Evolutionary conservation across 1,140 invertebrate genomes (phyloP).

Genomic region (Bicyclus anynana): DNA sequence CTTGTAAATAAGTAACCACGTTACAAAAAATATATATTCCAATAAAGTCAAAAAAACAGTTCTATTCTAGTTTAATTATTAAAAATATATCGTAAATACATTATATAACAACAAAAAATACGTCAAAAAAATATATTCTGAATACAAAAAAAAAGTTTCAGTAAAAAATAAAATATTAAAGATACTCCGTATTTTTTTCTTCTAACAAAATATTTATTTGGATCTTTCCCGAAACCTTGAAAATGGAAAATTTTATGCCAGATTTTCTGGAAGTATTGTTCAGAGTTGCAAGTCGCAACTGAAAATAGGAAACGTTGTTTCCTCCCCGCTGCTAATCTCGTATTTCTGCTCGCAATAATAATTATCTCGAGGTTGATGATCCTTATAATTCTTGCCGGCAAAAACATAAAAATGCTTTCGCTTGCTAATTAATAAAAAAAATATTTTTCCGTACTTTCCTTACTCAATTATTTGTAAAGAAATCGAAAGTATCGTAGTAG

Average conservation of each 20-base stretch:
- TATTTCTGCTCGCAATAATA: constrained; percentile 18
- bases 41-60: no score
- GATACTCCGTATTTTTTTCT: not conserved
- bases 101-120: no score
- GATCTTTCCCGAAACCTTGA: not conserved
- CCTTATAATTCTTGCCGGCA: constrained; percentile 12
- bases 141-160: no score
- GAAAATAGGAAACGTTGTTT: constrained; percentile 21
- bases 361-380: constrained; percentile 22
- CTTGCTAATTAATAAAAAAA: constrained; percentile 6
- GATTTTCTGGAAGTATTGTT: constrained; percentile 14
- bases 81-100: no score
- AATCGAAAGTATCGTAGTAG: no score
- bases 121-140: no score
- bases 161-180: no score
- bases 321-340: constrained; percentile 15
- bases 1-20: no score
- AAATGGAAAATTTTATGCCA: constrained; percentile 18
- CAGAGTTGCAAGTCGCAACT: constrained; percentile 5
- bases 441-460: not conserved
- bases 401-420: constrained; percentile 24
- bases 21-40: no score
- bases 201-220: not conserved
- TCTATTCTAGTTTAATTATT: no score
- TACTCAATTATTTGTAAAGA: no score